These are phyloP conservation scores for Tympanuchus pallidicinctus DNA, from an alignment of 2,113 vertebrate species.

Conservation along the genomic window DNA sequence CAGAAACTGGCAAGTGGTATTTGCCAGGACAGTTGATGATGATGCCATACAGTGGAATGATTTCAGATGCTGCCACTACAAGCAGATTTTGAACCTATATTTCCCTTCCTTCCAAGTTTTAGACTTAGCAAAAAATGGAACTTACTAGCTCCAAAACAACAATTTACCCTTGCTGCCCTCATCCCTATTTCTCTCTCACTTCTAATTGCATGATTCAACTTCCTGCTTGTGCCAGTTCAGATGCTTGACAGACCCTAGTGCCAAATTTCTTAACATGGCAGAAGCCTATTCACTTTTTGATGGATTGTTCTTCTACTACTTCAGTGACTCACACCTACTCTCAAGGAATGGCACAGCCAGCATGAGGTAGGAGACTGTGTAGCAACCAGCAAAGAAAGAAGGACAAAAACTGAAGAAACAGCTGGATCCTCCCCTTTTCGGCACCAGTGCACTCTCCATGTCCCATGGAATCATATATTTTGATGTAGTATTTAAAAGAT, in stretches of 20 bases:
- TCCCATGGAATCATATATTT: neutral
- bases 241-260: neutral
- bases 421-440: neutral
- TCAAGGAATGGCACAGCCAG: neutral
- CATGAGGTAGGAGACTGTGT: neutral
- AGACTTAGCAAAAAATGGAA: neutral
- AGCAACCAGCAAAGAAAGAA: neutral
- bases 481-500: neutral
- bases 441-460: neutral
- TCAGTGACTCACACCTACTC: constrained; percentile 1
- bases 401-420: neutral
- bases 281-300: neutral
- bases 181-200: neutral
- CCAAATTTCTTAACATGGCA: neutral
- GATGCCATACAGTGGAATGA: neutral
- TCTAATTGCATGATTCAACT: neutral
- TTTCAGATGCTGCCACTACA: neutral
- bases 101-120: neutral
- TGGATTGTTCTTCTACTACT: neutral
- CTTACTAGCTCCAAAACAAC: neutral
- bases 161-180: neutral
- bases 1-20: neutral
- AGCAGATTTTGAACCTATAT: neutral
- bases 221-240: constrained; percentile 21
- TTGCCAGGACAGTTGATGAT: neutral